Percentiles rank a stretch among this genome's conserved stretches.
Evolutionary conservation across 2,113 vertebrate species (phyloP).

Genomic region (Toxotes jaculatrix): DNA sequence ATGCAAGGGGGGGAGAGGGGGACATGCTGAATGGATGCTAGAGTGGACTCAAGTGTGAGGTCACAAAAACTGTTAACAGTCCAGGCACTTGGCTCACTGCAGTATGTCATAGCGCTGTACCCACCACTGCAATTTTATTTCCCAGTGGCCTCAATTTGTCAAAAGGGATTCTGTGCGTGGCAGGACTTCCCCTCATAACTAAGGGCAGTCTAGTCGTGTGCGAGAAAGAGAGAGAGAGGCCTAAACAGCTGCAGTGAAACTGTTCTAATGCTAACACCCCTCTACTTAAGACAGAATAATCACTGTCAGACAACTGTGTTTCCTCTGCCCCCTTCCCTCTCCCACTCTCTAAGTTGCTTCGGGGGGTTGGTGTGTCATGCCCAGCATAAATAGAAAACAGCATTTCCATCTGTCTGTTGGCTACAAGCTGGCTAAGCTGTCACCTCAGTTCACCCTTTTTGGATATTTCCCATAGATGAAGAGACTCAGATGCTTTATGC

Average conservation of each 20-base stretch:
- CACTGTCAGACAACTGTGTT: constrained; percentile 55
- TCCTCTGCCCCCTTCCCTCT: constrained; percentile 32
- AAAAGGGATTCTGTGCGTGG: constrained; percentile 56
- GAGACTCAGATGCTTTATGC: constrained; percentile 42
- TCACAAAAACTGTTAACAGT: constrained; percentile 56
- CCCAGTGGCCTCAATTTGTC: constrained; percentile 77
- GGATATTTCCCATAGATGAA: constrained; percentile 54
- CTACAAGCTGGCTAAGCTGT: constrained; percentile 67
- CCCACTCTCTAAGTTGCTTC: constrained; percentile 53
- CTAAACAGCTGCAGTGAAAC: constrained; percentile 53
- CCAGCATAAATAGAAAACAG: constrained; percentile 74
- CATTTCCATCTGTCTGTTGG: constrained; percentile 76
- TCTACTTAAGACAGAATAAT: constrained; percentile 68
- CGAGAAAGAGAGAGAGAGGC: constrained; percentile 1
- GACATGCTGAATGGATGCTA: constrained; percentile 32
- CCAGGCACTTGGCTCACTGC: constrained; percentile 45
- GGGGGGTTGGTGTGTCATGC: constrained; percentile 67
- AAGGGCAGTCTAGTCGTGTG: constrained; percentile 27
- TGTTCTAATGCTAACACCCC: constrained; percentile 47
- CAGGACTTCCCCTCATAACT: constrained; percentile 54
- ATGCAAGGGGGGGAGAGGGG: constrained; percentile 30
- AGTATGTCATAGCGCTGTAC: constrained; percentile 55
- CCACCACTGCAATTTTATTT: constrained; percentile 69
- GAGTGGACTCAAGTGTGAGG: constrained; percentile 55
- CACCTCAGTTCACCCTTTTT: constrained; percentile 64